Evolutionary conservation across 1,140 invertebrate genomes (phyloP).

Genomic region (Lepidostoma basale): DNA sequence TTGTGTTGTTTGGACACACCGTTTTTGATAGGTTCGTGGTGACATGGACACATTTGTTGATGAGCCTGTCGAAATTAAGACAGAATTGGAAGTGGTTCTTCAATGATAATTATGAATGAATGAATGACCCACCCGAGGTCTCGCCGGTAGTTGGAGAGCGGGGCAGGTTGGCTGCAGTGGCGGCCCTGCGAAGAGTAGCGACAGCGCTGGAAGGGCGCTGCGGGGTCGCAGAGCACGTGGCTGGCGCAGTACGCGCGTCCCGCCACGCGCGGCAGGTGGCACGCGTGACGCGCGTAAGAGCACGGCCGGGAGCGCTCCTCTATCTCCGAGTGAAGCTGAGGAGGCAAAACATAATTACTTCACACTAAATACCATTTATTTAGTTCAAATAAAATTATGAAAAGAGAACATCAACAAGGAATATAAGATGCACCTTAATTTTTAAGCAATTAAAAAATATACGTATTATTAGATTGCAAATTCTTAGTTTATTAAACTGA

Average conservation of each 20-base stretch:
- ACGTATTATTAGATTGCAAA: too few relatives aligned
- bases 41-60: too few relatives aligned
- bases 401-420: background rate
- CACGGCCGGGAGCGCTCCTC: constrained; percentile 51
- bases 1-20: too few relatives aligned
- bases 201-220: constrained; percentile 56
- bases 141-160: constrained; percentile 34
- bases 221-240: constrained; percentile 53
- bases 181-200: constrained; percentile 43
- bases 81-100: too few relatives aligned
- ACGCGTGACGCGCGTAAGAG: constrained; percentile 52
- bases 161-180: constrained; percentile 51
- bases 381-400: background rate
- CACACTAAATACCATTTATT: too few relatives aligned
- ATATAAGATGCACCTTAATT: too few relatives aligned
- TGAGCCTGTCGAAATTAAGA: too few relatives aligned
- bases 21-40: too few relatives aligned
- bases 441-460: too few relatives aligned
- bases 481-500: too few relatives aligned
- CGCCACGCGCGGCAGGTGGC: constrained; percentile 49
- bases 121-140: background rate
- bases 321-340: constrained; percentile 54
- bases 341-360: background rate
- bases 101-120: too few relatives aligned
- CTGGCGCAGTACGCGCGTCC: constrained; percentile 50